These are phyloP conservation scores for Pristionchus entomophagus DNA, from an alignment of 2,888 invertebrate genomes.

Conservation along the genomic window DNA sequence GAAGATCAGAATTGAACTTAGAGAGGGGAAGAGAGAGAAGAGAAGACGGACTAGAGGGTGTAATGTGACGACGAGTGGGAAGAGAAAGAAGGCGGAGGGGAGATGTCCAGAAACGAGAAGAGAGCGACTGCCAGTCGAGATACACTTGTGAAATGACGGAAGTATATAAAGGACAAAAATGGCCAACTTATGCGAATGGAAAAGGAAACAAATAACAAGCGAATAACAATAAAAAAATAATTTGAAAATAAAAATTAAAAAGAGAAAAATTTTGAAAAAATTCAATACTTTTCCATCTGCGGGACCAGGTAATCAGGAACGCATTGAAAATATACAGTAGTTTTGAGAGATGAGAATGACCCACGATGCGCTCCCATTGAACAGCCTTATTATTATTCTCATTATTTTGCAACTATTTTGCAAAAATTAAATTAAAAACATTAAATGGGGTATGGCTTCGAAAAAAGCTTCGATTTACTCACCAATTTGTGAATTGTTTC, in stretches of 20 bases:
- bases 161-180: neutral
- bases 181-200: too few relatives aligned
- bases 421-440: too few relatives aligned
- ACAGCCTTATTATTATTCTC: neutral
- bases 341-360: too few relatives aligned
- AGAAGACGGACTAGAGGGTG: conserved; percentile 24
- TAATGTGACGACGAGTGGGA: conserved; percentile 26
- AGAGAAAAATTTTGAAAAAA: too few relatives aligned
- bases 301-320: too few relatives aligned
- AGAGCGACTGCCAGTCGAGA: neutral
- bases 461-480: too few relatives aligned
- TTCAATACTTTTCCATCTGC: too few relatives aligned
- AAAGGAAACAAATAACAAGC: neutral
- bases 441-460: too few relatives aligned
- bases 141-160: neutral
- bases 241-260: neutral
- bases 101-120: conserved; percentile 24
- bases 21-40: neutral
- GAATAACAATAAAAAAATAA: neutral
- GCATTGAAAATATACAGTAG: too few relatives aligned
- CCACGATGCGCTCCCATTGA: too few relatives aligned
- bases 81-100: neutral
- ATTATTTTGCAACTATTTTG: too few relatives aligned
- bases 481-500: too few relatives aligned
- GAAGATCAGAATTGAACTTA: conserved; percentile 16